A percentile compares a stretch with the other conserved stretches of the same genome.
Conservation (phyloP, 2,797 vertebrate genomes). For the Anas capensis region DNA sequence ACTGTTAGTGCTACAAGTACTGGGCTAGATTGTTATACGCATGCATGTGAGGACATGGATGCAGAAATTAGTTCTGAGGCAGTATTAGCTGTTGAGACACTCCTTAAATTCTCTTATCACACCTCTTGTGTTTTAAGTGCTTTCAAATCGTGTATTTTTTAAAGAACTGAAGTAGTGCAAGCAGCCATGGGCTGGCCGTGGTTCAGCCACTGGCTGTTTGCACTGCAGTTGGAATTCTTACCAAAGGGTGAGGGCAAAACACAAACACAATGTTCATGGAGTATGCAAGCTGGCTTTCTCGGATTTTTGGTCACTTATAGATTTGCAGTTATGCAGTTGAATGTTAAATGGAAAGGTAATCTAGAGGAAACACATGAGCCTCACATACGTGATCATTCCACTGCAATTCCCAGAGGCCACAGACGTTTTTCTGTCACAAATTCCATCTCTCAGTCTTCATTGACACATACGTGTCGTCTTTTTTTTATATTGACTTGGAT, state of each 20-base stretch:
- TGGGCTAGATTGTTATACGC: neutral
- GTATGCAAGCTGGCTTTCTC: fast-evolving
- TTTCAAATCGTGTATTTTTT: neutral
- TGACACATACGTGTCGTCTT: neutral
- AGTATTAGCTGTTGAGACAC: neutral
- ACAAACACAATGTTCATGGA: neutral
- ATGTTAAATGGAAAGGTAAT: neutral
- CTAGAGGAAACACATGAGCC: neutral
- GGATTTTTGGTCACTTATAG: neutral
- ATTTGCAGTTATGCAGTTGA: neutral
- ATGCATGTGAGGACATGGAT: neutral
- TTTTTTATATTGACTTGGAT: neutral
- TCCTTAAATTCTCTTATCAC: neutral
- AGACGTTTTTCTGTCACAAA: neutral
- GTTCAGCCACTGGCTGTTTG: neutral
- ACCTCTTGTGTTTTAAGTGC: neutral
- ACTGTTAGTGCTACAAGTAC: neutral
- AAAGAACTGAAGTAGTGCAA: neutral
- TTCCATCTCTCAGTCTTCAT: neutral
- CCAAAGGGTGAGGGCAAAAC: neutral
- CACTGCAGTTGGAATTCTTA: neutral
- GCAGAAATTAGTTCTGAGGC: neutral
- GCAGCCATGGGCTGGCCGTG: neutral
- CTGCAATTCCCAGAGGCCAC: neutral
- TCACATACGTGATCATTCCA: neutral